Evolutionary conservation across 1,140 invertebrate genomes (phyloP).

Genomic region (Chrysomallon squamiferum): DNA sequence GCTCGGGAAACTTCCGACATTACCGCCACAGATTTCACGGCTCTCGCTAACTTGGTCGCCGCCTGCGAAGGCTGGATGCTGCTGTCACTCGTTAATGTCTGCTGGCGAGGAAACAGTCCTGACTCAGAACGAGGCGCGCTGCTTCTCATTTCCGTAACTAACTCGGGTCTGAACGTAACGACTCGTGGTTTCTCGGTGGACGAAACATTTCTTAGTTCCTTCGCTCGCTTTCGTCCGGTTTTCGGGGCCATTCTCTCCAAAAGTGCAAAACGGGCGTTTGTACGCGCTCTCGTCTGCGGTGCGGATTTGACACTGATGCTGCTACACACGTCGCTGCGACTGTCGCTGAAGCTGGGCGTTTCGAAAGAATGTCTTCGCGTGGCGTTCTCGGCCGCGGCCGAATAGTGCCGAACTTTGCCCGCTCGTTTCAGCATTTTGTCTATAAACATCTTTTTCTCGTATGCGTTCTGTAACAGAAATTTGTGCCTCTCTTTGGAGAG

Average conservation of each 20-base stretch:
- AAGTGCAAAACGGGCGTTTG: slow-evolving; percentile 1
- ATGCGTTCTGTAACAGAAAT: slow-evolving; percentile 31
- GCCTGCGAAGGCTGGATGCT: neutral
- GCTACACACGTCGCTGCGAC: neutral
- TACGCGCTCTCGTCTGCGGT: neutral
- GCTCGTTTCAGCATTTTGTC: slow-evolving; percentile 30
- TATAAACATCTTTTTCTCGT: slow-evolving; percentile 35
- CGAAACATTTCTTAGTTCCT: neutral
- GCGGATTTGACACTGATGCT: neutral
- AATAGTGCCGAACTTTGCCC: neutral
- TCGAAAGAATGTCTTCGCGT: slow-evolving; percentile 1
- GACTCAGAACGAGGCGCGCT: neutral
- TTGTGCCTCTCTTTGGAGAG: slow-evolving; percentile 44
- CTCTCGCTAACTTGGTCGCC: neutral
- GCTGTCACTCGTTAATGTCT: neutral
- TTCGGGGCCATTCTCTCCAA: slow-evolving; percentile 8
- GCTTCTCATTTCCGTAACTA: neutral
- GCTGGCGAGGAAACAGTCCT: too few relatives aligned
- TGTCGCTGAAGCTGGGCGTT: neutral
- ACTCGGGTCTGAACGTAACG: neutral
- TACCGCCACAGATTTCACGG: neutral
- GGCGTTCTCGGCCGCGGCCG: neutral
- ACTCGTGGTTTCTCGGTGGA: neutral
- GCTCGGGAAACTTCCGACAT: neutral
- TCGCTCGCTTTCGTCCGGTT: neutral